Evolutionary conservation across 2,888 invertebrate species (phyloP), one percentile per base, ranked within the genome.

Genomic region (Thereva unica): DNA sequence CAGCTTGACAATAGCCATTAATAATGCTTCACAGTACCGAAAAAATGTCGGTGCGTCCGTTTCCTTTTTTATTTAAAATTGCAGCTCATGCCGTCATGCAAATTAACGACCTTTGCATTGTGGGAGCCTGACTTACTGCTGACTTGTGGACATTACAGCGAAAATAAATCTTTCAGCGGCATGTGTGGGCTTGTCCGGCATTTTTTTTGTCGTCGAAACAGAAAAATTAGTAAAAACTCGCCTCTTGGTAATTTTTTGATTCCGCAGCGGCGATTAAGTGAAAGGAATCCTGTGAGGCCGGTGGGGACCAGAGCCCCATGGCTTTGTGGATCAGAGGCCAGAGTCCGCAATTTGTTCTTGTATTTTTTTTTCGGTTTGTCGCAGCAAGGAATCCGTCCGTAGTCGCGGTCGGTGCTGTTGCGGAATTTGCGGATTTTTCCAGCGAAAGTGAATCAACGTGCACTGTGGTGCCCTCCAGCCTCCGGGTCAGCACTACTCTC

Each of bases 81-180:
- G 9, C 50, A 1, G 12, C 47, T 4, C 35, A 4, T 34, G 38
- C 5, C 6, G 9, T n/a, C 37, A 59, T 59, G 57, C 57, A 59
- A 59, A 59, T 37, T 59, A 45, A 23, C 10, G 7, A 44, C 45
- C 23, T 12, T 38, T n/a, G 41, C 35, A 45, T 37, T 23, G 4
- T 35, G 23, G 37, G 34, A n/a, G 23, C 41, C 23, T 12, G 10
- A 23, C 23, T 23, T 23, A 23, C 23, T 23, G 23, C 23, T 23
- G 23, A 23, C 23, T 23, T 23, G 23, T 23, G 23, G 23, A 23
- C 23, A 23, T 40, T 38, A 34, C 61, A 61, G 38, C 49, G n/a
- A 61, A 61, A 49, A 61, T 61, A 49, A 61, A 40, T 49, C 40
- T 50, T 41, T n/a, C 23, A 1, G 23, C 41, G 35, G 45, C 61